Base-by-base conservation (phyloP, 2,888 invertebrate species). In the Cerastis leucographa region DNA sequence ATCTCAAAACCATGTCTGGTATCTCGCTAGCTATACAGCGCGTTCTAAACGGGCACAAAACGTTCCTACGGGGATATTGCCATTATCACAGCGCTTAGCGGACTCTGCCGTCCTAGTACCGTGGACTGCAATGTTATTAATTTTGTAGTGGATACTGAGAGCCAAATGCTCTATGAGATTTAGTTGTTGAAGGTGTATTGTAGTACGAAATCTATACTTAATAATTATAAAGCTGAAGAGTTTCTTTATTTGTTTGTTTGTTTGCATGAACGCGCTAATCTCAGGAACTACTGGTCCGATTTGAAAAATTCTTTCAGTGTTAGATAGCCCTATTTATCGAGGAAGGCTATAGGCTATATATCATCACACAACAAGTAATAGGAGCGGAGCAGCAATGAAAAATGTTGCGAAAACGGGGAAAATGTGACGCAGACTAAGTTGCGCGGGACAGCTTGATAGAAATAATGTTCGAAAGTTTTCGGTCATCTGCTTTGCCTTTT, bases 1-100 rank as follows among this genome's bases (percentile, higher is more conserved):
- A 68, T 66, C 69, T 66, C 81, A 46, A n/a, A 8, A 61, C 17
- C 17, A 35, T 67, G 69, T 67, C 49, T 51, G 81, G 82, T 74
- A 82, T 82, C 85, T 66, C 14, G 64, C 68, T 69, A 29, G 80
- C 44, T 71, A 75, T 75, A 61, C 54, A 76, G 35, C 68, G 29
- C 76, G 68, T 69, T 73, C 69, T 80, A n/a, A 29, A 14, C 35
- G 74, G 17, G 70, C 59, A 71, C 85, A 68, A 82, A 82, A 82
- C 71, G 77, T 85, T 82, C 83, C 85, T 82, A 61, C 44, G 83
- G 62, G 76, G 11, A 85, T 82, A 76, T 64, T 65, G 70, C 77
- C 76, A 76, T 85, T 81, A 85, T 85, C 76, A 61, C 83, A 17
- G 17, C 62, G 76, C 82, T 85, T 81, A 82, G 59, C 54, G 35